Conservation (phyloP, 2,113 vertebrate genomes). For the Furnarius figulus region DNA sequence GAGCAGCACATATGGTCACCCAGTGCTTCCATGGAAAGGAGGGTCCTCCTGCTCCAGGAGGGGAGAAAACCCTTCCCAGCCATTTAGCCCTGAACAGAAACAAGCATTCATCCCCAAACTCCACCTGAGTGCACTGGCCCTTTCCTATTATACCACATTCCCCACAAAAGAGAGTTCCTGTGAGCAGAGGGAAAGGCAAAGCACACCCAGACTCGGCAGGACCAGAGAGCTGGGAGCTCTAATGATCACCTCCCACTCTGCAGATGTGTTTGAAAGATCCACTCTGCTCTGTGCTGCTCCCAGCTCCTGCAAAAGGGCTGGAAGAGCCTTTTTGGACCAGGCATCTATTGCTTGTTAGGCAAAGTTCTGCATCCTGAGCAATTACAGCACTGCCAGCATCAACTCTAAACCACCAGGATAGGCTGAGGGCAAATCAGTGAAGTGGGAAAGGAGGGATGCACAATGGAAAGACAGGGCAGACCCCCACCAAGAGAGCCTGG, state of each 20-base stretch:
- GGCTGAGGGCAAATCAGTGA: neutral
- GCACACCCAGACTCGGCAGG: neutral
- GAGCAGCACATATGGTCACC: neutral
- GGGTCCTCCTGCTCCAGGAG: neutral
- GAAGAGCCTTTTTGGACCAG: conserved; percentile 30
- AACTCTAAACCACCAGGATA: neutral
- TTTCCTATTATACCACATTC: neutral
- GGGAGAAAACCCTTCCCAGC: neutral
- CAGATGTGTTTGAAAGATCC: conserved; percentile 19
- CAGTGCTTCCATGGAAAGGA: neutral
- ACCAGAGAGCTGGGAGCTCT: conserved; percentile 14
- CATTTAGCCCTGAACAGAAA: neutral
- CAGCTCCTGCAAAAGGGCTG: neutral
- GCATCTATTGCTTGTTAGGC: neutral
- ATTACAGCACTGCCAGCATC: accelerated
- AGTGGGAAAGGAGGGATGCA: neutral
- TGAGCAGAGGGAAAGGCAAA: conserved; percentile 20
- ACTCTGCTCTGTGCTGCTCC: conserved; percentile 13
- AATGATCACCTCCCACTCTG: conserved; percentile 30
- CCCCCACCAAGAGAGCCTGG: neutral
- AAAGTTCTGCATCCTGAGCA: neutral
- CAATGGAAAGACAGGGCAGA: neutral
- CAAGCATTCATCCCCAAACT: neutral
- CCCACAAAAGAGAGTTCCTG: neutral
- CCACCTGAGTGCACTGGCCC: neutral